Evolutionary conservation across 1,140 invertebrate genomes (phyloP).

Genomic region (Tetragnatha versicolor): DNA sequence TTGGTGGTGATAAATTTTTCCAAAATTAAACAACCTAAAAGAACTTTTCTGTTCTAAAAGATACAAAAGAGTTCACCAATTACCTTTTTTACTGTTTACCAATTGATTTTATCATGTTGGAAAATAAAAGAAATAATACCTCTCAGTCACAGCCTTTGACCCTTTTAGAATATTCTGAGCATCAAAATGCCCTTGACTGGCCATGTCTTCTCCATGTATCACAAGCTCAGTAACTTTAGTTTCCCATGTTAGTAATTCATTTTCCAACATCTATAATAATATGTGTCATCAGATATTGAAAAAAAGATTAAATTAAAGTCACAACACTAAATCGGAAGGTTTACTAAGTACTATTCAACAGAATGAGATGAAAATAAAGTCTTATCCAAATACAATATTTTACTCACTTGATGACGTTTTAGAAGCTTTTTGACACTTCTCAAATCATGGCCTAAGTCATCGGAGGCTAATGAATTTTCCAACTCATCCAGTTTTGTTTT

Average conservation of each 20-base stretch:
- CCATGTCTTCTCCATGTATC: constrained; percentile 85
- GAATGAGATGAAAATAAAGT: background rate
- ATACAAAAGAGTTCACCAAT: no score
- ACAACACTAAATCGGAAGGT: background rate
- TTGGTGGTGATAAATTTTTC: no score
- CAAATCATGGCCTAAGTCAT: constrained; percentile 83
- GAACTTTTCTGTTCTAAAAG: no score
- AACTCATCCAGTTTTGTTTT: constrained; percentile 75
- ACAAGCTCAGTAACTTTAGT: constrained; percentile 78
- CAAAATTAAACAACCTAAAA: no score
- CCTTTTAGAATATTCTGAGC: constrained; percentile 81
- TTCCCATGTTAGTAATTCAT: constrained; percentile 80
- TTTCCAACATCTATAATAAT: constrained; percentile 72
- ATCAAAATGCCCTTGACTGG: constrained; percentile 92
- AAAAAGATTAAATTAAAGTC: background rate
- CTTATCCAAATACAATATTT: constrained; percentile 54
- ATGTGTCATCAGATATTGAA: background rate
- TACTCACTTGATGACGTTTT: constrained; percentile 77
- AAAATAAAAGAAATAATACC: constrained; percentile 60
- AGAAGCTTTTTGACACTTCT: constrained; percentile 86
- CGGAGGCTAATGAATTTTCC: constrained; percentile 73
- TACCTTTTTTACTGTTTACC: no score
- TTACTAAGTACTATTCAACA: background rate
- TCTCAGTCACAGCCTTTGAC: constrained; percentile 77
- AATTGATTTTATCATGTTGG: no score